Conservation (phyloP, 1,140 invertebrate species). For the Palaemon carinicauda region DNA sequence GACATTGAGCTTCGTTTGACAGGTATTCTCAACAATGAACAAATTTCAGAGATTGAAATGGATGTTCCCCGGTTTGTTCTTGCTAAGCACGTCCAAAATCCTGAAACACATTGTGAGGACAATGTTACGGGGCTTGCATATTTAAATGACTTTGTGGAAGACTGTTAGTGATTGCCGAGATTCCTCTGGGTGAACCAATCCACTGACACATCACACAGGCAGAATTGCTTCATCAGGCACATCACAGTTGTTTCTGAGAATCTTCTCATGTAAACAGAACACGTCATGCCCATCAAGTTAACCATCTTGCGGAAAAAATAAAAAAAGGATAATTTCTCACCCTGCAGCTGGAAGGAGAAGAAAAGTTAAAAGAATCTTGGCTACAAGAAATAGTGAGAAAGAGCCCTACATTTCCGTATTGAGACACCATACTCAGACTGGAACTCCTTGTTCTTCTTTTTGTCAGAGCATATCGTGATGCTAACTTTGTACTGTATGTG, state of each 20-base stretch:
- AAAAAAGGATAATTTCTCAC: background rate
- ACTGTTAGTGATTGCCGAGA: constrained; percentile 20
- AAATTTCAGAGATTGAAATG: background rate
- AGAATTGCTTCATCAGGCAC: constrained; percentile 13
- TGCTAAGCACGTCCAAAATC: background rate
- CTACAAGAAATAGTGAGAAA: constrained; percentile 3
- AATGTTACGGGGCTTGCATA: constrained; percentile 21
- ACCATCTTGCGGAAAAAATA: background rate
- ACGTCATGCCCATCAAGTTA: constrained; percentile 1
- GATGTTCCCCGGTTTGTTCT: background rate
- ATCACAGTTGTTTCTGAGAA: background rate
- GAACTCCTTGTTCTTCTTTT: constrained; percentile 4
- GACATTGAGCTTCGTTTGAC: background rate
- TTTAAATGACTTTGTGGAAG: constrained; percentile 3
- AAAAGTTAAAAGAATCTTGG: background rate
- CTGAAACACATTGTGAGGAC: background rate
- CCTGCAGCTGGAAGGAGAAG: background rate
- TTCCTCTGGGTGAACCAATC: constrained; percentile 16
- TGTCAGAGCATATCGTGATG: constrained; percentile 11
- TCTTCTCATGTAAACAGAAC: constrained; percentile 4
- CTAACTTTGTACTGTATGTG: constrained; percentile 15
- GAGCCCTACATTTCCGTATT: constrained; percentile 17
- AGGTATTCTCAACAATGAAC: background rate
- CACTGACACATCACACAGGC: constrained; percentile 19
- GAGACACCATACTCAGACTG: constrained; percentile 29